Evolutionary conservation across 2,888 invertebrate species (phyloP), one percentile per base, ranked within the genome.

Genomic region (Caenorhabditis sp.): DNA sequence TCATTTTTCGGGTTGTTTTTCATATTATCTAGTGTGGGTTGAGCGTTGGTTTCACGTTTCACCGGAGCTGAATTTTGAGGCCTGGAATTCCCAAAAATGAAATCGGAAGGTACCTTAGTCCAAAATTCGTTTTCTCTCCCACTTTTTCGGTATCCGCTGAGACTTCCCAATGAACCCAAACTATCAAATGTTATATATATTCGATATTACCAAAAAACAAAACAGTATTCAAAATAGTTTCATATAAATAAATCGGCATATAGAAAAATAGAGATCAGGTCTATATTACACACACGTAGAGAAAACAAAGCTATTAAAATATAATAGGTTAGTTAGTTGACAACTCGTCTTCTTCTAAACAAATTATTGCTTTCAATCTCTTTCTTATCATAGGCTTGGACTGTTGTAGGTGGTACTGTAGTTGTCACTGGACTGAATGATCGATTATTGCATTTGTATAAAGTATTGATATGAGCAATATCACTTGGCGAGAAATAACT

Each of bases 391-490:
- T 43, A 43, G 43, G 2, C 14, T 43, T 43, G 14, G 14, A 10
- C 14, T 43, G 43, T 43, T 43, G 43, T 43, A 12, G 43, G 5
- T 43, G 43, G 5, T 43, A 14, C 14, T 43, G 57, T 53, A n/a
- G 64, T 23, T 27, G 52, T 3, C 21, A 10, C 21, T 21, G 43
- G 14, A 43, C 10, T 4, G 31, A 43, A 43, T 43, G 43, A 43
- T 43, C 43, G 59, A 43, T 67, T 67, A 23, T 63, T 58, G 58
- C 80, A 80, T n/a, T 73, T 67, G 67, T 80, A 80, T n/a, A 80
- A 64, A n/a, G 63, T 61, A 58, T 80, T 80, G 63, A 80, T 67
- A 50, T 77, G 60, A 14, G 57, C 58, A 57, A 77, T 80, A 49
- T 80, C 80, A n/a, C 65, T 59, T 17, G 72, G 25, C 12, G 71